Base-by-base conservation (phyloP, 1,140 invertebrate species). In the Drosophila virilis region DNA sequence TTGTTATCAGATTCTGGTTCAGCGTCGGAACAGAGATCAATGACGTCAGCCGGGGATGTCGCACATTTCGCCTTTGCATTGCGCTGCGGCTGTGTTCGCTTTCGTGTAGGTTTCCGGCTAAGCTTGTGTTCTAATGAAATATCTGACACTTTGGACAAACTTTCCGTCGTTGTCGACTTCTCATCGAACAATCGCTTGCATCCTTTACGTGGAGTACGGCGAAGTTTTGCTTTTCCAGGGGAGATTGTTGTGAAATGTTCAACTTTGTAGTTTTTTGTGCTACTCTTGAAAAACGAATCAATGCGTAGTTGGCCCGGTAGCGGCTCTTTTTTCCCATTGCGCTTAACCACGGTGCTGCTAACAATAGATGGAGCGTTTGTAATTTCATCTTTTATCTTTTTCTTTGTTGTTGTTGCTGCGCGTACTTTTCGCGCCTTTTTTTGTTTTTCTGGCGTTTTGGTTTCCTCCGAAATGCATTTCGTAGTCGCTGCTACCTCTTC, bases 221-320 rank as follows among this genome's bases (percentile, higher is more conserved):
- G 28, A 9, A 22, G 13, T 45, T 43, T 79, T 48, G 15, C 5
- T 3, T 67, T 73, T 12, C 7, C 55, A 15, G 37, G 43, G 8
- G 52, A 38, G 5, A 7, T 38, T 9, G 33, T 46, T 57, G 42
- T 0, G 0, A 8, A 8, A 8, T 8, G 1, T 10, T 80, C 77
- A 1, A 84, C 73, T 43, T 79, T 84, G 38, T 75, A 85, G 15
- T 51, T 88, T 61, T 91, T 91, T 0, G 77, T 9, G 10, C 59
- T 33, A 17, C 83, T 89, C 12, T 85, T 91, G 22, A 91, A 91
- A 13, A 80, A 91, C 7, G 65, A 52, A 68, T 91, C 80, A 1
- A 91, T 91, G 2, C 84, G 74, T 51, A 77, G 35, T 58, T 91
- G 90, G 2, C 74, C 75, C 1, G 83, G 72, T 6, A 78, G 57